These are phyloP conservation scores for Rhyacophila evoluta DNA, from an alignment of 2,888 invertebrate genomes.

Conservation along the genomic window DNA sequence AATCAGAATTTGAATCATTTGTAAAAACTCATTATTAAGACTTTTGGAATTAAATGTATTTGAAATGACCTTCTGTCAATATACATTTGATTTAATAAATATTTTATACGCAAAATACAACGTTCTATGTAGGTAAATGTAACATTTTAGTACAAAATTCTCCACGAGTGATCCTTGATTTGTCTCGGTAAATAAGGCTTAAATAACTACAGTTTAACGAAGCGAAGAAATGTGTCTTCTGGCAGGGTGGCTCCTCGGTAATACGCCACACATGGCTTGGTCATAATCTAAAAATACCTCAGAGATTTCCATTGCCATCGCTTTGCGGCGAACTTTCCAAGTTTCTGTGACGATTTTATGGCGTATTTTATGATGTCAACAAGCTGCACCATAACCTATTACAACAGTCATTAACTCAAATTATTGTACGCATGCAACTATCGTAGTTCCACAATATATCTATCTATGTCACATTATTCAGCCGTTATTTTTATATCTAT, in stretches of 20 bases:
- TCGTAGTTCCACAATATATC: too few species aligned
- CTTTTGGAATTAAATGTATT: too few species aligned
- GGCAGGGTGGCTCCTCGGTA: not conserved
- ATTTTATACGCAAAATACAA: too few species aligned
- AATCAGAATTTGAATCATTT: too few species aligned
- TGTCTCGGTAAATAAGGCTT: not conserved
- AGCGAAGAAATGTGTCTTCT: slow-evolving; percentile 15
- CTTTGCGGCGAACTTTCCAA: not conserved
- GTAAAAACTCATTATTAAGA: too few species aligned
- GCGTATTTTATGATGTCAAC: not conserved
- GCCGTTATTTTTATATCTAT: too few species aligned
- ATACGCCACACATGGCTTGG: not conserved
- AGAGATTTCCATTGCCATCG: not conserved
- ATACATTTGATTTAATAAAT: too few species aligned
- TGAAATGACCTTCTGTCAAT: too few species aligned
- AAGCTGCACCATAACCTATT: not conserved
- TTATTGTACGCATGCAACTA: not conserved
- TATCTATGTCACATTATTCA: too few species aligned
- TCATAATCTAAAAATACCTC: not conserved
- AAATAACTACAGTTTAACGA: slow-evolving; percentile 11
- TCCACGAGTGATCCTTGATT: not conserved
- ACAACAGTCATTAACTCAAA: not conserved
- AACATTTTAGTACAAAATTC: too few species aligned
- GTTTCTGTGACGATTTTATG: not conserved
- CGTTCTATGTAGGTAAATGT: too few species aligned